Evolutionary conservation across 2,113 vertebrate species (phyloP), one percentile per base, ranked within the genome.

Genomic region (Hoplias malabaricus): DNA sequence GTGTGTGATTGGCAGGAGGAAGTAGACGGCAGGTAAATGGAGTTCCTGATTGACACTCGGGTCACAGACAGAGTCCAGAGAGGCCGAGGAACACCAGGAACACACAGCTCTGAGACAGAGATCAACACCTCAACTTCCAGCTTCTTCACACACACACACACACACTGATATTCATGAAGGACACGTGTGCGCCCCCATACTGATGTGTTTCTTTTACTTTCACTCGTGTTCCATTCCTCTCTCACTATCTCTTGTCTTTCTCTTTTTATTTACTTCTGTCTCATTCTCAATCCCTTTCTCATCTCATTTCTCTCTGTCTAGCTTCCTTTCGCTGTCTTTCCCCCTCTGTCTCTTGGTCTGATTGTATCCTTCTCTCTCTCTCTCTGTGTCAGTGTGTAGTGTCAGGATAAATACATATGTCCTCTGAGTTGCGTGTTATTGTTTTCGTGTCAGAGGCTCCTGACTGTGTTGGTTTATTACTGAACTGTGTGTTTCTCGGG

Each of bases 11-110:
- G 82, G 77, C 67, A 78, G 61, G 25, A 53, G 56, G 63, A 54
- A 57, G 53, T 27, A 48, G 21, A 50, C 29, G 33, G 25, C 53
- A 77, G 69, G 54, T 84, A 77, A 82, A 82, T 65, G 57, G 68
- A 65, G 72, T 69, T 42, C 54, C 53, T 63, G 80, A 71, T 53
- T 61, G 73, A 46, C 71, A 77, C 14, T 9, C 2, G 43, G 40
- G 68, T 31, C 57, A 46, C 38, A 40, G 61, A 53, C 61, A 46
- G 75, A 73, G 27, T 5, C 42, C 43, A 21, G 43, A 46, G 73
- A 70, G 76, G 36, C 46, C 73, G 31, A 31, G n/a, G 38, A 40
- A 25, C 33, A 38, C 53, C 3, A 75, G 23, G 56, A 61, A 71
- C 69, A 74, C 46, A 46, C 72, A 56, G 69, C 38, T 21, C 10